These are phyloP conservation scores for Phyllopteryx taeniolatus DNA, from an alignment of 2,113 vertebrate genomes.

Conservation along the genomic window DNA sequence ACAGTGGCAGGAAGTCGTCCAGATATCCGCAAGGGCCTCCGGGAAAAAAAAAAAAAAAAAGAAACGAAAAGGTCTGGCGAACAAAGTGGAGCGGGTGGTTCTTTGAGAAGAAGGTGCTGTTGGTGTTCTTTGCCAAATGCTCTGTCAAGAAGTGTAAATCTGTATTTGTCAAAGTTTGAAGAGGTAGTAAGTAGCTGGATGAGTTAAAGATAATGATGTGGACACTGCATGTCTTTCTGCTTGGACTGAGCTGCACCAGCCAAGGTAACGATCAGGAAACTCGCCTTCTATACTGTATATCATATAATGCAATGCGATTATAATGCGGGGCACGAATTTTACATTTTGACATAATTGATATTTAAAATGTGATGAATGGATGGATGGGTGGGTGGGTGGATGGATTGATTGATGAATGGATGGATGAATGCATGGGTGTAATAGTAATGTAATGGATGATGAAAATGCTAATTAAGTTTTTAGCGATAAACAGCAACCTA, in stretches of 20 bases:
- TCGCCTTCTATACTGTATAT: not conserved
- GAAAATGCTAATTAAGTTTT: no score
- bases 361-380: no score
- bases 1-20: slow-evolving; percentile 81
- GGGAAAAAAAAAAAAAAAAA: slow-evolving; percentile 31
- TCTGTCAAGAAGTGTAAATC: not conserved
- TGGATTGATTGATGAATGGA: not conserved
- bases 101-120: slow-evolving; percentile 26
- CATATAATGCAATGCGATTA: not conserved
- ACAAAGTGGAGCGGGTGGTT: slow-evolving; percentile 40
- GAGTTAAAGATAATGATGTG: slow-evolving; percentile 33
- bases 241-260: slow-evolving; percentile 57
- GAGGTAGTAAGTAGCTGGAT: slow-evolving; percentile 5
- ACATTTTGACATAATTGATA: not conserved
- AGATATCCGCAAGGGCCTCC: slow-evolving; percentile 73
- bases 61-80: slow-evolving; percentile 33
- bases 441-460: not conserved
- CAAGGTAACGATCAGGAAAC: slow-evolving; percentile 44
- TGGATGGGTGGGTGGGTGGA: not conserved
- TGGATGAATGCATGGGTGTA: not conserved
- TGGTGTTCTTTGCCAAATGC: not conserved
- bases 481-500: no score
- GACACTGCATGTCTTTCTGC: slow-evolving; percentile 45
- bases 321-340: not conserved
- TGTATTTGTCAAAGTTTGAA: not conserved